Evolutionary conservation across 2,888 invertebrate genomes (phyloP), one percentile per base, ranked within the genome.

Genomic region (Lydus trimaculatus): DNA sequence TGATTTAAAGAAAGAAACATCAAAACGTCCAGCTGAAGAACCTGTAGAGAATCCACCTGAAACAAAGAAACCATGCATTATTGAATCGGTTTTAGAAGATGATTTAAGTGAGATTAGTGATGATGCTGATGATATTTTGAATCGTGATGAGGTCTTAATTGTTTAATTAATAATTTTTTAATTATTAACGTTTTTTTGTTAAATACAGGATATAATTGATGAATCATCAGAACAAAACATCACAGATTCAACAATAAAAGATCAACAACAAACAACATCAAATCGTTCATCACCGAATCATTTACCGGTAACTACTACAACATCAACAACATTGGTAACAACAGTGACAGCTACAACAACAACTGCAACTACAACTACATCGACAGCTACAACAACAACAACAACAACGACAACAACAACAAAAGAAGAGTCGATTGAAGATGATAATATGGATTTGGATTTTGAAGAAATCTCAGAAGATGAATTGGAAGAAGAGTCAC

Each of bases 401-500:
- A 23, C 25, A 52, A 3, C 52, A 52, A 9, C 11, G 13, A 2
- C 23, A 5, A 0, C 23, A 52, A 25, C 52, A 11, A 6, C 52
- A 11, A 84, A 84, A 74, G 84, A 89, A 63, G 89, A 89, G 72
- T 86, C 86, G 17, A 88, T 89, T 72, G 92, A 92, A 75, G 93
- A 92, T 69, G 92, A 93, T 74, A 91, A 91, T 78, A 89, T 91
- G 79, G 89, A 91, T 72, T 88, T 95, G 81, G 95, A 94, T 81
- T 95, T 95, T 85, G 95, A 95, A 85, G 95, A 95, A 86, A 95
- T 95, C 79, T 95, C 95, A 17, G 95, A 96, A 83, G 95, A 95
- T 63, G 96, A 96, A 84, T 85, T 95, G 39, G 95, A 96, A 82
- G 94, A 95, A 81, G 93, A 95, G 78, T 89, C 92, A 15, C 90